Percentiles rank a stretch among this genome's conserved stretches.
Conservation (phyloP, 1,140 invertebrate genomes). For the Drosophila insularis region DNA sequence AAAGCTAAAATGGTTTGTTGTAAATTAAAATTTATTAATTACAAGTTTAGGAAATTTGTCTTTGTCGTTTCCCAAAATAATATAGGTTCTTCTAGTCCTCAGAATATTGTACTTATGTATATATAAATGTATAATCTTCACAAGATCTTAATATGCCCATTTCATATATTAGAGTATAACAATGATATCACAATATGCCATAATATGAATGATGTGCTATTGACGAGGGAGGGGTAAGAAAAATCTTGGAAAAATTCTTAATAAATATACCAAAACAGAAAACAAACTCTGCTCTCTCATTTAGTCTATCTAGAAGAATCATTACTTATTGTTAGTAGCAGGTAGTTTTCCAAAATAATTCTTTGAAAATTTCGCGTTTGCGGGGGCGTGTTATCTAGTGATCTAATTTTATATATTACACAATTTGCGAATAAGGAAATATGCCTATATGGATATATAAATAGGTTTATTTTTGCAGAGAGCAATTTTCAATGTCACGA, state of each 20-base stretch:
- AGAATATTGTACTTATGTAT: no score
- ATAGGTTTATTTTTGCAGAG: slow-evolving; percentile 13
- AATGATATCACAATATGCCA: slow-evolving; percentile 28
- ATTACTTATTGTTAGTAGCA: background rate
- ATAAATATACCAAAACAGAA: background rate
- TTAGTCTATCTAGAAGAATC: background rate
- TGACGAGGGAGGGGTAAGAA: background rate
- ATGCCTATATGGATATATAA: background rate
- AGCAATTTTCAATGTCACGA: slow-evolving; percentile 62
- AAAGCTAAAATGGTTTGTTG: no score
- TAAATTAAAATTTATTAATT: no score
- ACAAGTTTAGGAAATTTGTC: no score
- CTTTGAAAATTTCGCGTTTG: slow-evolving; percentile 9
- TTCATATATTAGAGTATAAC: background rate
- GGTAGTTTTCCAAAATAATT: slow-evolving; percentile 10
- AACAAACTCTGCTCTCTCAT: background rate
- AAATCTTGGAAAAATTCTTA: no score
- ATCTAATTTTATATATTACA: slow-evolving; percentile 55
- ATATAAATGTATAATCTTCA: no score
- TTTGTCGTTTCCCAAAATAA: no score
- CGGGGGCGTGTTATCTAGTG: slow-evolving; percentile 25
- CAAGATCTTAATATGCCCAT: background rate
- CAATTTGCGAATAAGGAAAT: slow-evolving; percentile 33
- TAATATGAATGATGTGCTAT: background rate
- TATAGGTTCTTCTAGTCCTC: no score